phyloP scores from a whole-genome alignment of 2,113 vertebrate genomes.

The Chrysochloris asiatica region DNA sequence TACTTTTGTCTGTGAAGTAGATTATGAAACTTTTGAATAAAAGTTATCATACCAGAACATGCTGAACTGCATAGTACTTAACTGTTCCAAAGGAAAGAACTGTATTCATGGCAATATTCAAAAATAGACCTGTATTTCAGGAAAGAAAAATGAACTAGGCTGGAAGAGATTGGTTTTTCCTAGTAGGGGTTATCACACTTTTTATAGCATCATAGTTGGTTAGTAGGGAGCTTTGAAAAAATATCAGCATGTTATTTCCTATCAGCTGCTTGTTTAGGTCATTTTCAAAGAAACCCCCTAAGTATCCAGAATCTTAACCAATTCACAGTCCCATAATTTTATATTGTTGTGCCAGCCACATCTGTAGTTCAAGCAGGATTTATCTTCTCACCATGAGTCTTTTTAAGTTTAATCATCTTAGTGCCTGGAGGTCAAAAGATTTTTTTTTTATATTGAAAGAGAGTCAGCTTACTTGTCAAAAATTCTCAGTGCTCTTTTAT shows the following conservation, averaged over 20 bases:
- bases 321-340: slow-evolving; percentile 56
- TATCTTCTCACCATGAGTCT: slow-evolving; percentile 43
- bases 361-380: slow-evolving; percentile 58
- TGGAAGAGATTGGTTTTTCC: slow-evolving; percentile 56
- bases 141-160: slow-evolving; percentile 66
- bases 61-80: slow-evolving; percentile 65
- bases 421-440: slow-evolving; percentile 66
- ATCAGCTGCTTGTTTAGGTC: slow-evolving; percentile 33
- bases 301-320: slow-evolving; percentile 38
- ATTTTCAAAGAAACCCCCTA: slow-evolving; percentile 70
- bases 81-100: slow-evolving; percentile 57
- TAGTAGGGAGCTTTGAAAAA: slow-evolving; percentile 62
- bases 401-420: slow-evolving; percentile 76
- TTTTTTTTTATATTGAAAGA: slow-evolving; percentile 71
- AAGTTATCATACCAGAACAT: slow-evolving; percentile 60
- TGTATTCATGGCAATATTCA: slow-evolving; percentile 54
- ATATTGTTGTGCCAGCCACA: slow-evolving; percentile 59
- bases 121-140: slow-evolving; percentile 64
- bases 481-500: slow-evolving; percentile 48
- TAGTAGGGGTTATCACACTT: slow-evolving; percentile 63
- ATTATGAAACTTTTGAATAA: slow-evolving; percentile 75
- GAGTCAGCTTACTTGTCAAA: slow-evolving; percentile 55
- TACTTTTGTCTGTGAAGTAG: slow-evolving; percentile 69
- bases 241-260: slow-evolving; percentile 23
- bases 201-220: slow-evolving; percentile 62